Evolutionary conservation across 2,888 invertebrate species (phyloP).

Genomic region (Andrena flavipes): DNA sequence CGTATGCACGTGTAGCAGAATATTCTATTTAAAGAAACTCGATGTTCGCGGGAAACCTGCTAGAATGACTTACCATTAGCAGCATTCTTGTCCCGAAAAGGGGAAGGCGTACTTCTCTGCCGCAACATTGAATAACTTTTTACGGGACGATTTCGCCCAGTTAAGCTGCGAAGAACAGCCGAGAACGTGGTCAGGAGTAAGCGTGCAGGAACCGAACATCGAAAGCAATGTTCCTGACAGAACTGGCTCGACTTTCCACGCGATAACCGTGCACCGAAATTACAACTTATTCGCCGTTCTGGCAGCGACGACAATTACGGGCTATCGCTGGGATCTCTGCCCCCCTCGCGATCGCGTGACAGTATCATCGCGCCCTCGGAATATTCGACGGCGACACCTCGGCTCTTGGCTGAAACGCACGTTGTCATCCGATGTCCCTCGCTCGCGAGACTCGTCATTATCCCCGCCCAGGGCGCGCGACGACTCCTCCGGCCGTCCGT

Average conservation of each 20-base stretch:
- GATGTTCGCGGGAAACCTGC: too few relatives aligned
- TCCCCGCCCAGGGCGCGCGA: neutral
- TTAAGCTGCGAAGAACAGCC: neutral
- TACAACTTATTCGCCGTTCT: slow-evolving; percentile 32
- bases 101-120: neutral
- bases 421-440: slow-evolving; percentile 1
- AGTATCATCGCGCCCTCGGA: slow-evolving; percentile 28
- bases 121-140: too few relatives aligned
- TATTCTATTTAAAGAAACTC: too few relatives aligned
- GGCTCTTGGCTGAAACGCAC: neutral
- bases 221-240: slow-evolving; percentile 2
- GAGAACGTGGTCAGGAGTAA: neutral
- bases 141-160: neutral
- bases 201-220: slow-evolving; percentile 7
- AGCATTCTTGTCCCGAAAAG: neutral
- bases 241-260: slow-evolving; percentile 2
- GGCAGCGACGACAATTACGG: slow-evolving; percentile 9
- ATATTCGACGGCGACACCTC: slow-evolving; percentile 42
- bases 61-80: too few relatives aligned
- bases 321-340: slow-evolving; percentile 26
- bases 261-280: slow-evolving; percentile 34
- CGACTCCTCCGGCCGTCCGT: neutral
- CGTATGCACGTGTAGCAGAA: neutral
- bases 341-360: slow-evolving; percentile 36
- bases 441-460: slow-evolving; percentile 38